phyloP scores from a whole-genome alignment of 2,797 vertebrate species.

The Cossypha niveicapilla region DNA sequence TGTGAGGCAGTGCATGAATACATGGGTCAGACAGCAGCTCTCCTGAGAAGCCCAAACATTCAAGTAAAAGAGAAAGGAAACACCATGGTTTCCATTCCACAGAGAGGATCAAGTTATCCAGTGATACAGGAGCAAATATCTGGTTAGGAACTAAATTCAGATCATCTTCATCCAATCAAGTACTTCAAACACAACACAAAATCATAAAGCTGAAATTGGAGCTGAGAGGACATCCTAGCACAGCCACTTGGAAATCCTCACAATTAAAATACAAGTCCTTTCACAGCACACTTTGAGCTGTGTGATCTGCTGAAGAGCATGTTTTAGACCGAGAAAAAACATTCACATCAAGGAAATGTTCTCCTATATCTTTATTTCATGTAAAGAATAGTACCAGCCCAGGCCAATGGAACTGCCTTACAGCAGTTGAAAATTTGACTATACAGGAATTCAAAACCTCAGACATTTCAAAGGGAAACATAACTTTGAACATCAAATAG shows the following conservation, averaged over 20 bases:
- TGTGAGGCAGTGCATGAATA: not conserved
- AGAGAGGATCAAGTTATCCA: not conserved
- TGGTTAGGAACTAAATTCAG: not conserved
- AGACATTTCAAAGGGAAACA: constrained; percentile 16
- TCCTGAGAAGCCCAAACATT: not conserved
- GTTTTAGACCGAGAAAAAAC: not conserved
- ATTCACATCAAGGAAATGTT: not conserved
- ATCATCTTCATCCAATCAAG: not conserved
- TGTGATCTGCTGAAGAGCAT: not conserved
- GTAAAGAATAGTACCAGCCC: not conserved
- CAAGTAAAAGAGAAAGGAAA: not conserved
- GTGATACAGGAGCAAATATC: not conserved
- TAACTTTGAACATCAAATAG: constrained; percentile 23
- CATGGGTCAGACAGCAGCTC: not conserved
- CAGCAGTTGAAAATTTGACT: not conserved
- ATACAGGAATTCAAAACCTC: not conserved
- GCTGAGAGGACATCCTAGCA: not conserved
- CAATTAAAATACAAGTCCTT: not conserved
- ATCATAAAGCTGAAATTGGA: not conserved
- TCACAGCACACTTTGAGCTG: not conserved
- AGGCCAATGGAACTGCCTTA: not conserved
- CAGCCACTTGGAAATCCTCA: not conserved
- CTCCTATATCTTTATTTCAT: constrained; percentile 21
- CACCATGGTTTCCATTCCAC: not conserved
- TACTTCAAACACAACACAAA: not conserved